Evolutionary conservation across 2,888 invertebrate genomes (phyloP).

Genomic region (Polydrusus tereticollis): DNA sequence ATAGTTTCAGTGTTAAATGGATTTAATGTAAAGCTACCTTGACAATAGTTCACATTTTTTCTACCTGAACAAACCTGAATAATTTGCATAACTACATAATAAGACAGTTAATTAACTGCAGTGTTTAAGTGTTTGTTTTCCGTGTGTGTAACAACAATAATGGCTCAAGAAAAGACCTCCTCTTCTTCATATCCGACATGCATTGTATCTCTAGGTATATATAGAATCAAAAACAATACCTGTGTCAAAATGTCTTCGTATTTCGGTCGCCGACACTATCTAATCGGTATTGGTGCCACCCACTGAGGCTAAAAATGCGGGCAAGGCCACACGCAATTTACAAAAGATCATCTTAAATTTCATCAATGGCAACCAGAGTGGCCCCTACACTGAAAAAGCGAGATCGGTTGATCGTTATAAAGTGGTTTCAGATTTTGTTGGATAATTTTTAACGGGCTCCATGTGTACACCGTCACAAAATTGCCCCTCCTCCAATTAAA

Average conservation of each 20-base stretch:
- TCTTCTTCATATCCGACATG: no score
- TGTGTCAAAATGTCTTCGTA: neutral
- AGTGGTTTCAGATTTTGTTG: neutral
- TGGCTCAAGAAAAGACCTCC: no score
- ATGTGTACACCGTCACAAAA: neutral
- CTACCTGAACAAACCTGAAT: no score
- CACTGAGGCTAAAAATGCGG: conserved; percentile 32
- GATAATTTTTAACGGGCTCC: neutral
- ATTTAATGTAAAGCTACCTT: no score
- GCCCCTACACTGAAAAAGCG: conserved; percentile 8
- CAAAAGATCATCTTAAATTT: conserved; percentile 26
- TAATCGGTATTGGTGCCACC: conserved; percentile 15
- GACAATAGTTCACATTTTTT: no score
- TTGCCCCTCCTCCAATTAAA: neutral
- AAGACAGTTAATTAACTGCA: no score
- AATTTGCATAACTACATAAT: no score
- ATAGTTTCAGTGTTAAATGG: no score
- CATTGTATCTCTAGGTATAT: no score
- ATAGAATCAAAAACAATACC: neutral
- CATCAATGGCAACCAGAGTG: conserved; percentile 13
- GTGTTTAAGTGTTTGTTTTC: no score
- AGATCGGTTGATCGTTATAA: neutral
- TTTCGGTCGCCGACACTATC: neutral
- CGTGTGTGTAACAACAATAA: no score
- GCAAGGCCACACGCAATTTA: conserved; percentile 28